Evolutionary conservation across 2,113 vertebrate genomes (phyloP), one percentile per base, ranked within the genome.

Genomic region (Scalopus aquaticus): DNA sequence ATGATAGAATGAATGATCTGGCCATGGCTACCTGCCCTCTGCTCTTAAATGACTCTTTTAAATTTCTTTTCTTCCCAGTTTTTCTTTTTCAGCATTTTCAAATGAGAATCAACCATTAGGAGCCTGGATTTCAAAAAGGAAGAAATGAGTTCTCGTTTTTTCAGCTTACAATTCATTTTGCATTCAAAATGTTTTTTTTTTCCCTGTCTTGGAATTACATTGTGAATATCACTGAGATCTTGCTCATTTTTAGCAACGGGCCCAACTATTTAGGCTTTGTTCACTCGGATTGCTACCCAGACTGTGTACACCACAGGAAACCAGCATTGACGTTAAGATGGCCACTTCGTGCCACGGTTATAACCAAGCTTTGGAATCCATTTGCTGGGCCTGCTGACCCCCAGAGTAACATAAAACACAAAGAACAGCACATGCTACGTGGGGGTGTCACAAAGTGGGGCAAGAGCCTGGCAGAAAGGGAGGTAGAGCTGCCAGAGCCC

Each of bases 61-160:
- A 44, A 35, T 62, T 49, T 30, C 70, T 74, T 80, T 60, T 2
- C 15, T 72, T 84, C 6, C 15, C n/a, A 84, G 42, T 95, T 56
- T 56, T 56, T 96, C 79, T 91, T 81, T 32, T 92, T 73, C 30
- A 46, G n/a, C 69, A 65, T 93, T 96, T 96, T 73, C 60, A 84
- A 81, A 49, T 72, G 19, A 93, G n/a, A 86, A 82, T 35, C 67
- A 70, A 35, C 13, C 4, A 44, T 26, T 70, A 32, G 35, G 24
- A 91, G 30, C 19, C 35, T 54, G 39, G 32, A 81, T 94, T 74
- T 89, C 78, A 69, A 79, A 93, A 77, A 72, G 22, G 39, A 90
- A 87, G 24, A 72, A 87, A 88, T 17, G 2, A 81, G 56, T 73
- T 92, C 26, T 88, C n/a, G 24, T 88, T 49, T 88, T 87, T 87